These are phyloP conservation scores for Luscinia luscinia DNA, from an alignment of 2,797 vertebrate genomes.

Conservation along the genomic window DNA sequence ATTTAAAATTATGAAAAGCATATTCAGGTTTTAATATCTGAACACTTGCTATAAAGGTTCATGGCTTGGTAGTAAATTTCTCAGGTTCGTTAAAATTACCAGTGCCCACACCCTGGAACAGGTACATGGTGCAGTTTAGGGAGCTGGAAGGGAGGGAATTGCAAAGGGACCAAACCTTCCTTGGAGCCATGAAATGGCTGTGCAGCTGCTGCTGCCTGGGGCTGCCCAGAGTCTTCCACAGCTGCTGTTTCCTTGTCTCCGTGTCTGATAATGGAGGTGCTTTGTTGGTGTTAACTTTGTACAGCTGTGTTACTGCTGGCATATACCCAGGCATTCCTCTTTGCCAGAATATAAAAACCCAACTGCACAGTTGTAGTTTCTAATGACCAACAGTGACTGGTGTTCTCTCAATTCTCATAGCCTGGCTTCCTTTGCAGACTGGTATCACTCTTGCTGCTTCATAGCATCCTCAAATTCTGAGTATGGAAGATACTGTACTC, in stretches of 20 bases:
- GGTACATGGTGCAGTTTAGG: not conserved
- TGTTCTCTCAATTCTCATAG: not conserved
- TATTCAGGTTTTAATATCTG: constrained; percentile 22
- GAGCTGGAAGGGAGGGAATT: not conserved
- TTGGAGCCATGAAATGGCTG: not conserved
- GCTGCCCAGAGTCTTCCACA: not conserved
- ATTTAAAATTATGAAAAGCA: constrained; percentile 7
- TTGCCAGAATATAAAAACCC: not conserved
- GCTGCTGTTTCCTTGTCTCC: not conserved
- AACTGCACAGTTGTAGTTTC: not conserved
- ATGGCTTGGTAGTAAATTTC: constrained; percentile 18
- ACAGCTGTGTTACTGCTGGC: constrained; percentile 7
- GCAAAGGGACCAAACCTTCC: not conserved
- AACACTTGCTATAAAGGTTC: constrained; percentile 2
- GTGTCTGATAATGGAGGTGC: not conserved
- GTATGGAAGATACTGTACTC: not conserved
- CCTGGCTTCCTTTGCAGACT: not conserved
- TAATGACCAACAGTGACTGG: not conserved
- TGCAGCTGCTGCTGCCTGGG: not conserved
- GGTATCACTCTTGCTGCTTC: not conserved
- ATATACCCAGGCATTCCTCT: not conserved
- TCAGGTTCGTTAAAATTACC: constrained; percentile 23
- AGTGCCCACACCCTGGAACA: not conserved
- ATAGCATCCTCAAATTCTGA: not conserved
- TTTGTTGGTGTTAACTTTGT: not conserved